Base-by-base conservation (phyloP, 2,113 vertebrate species). In the Oenanthe oenanthe region DNA sequence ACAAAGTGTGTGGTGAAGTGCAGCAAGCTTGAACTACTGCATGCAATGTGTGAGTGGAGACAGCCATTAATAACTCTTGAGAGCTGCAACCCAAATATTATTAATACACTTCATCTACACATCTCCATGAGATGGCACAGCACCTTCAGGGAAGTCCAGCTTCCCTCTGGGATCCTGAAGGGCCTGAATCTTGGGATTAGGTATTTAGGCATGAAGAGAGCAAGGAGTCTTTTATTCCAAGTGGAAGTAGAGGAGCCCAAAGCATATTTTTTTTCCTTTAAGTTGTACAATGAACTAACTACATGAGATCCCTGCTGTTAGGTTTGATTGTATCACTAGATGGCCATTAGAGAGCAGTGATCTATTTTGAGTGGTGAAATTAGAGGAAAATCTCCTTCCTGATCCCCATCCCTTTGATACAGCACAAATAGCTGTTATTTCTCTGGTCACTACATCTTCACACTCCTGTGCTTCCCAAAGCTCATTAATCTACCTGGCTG, bases 321-420 rank as follows among this genome's bases (percentile, higher is more conserved):
- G 7, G 17, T 34, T 40, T 67, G 63, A 10, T 14, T 16, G 12
- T 13, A 20, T 47, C 51, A n/a, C 17, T 12, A 36, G 14, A 7
- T 6, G 6, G 20, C 29, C 12, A 7, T 29, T 40, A 47, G 32
- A 34, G 54, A 84, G 61, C 32, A 85, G 74, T 78, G 13, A 67
- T 97, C 62, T 87, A 40, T 92, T 90, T 87, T 34, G 42, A 36
- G 48, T 29, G 34, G 65, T 90, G 65, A 92, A 95, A 96, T 96
- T 68, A 92, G 43, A 94, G 79, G n/a, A 94, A 94, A 74, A 43
- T 28, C 21, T 71, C 17, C 13, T 61, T 68, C 31, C 13, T 13
- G 12, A 21, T 72, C 40, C 67, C 25, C 47, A 79, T 81, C 48
- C 15, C 72, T 92, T 88, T 94, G 93, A 94, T 93, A 92, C 54